phyloP scores from a whole-genome alignment of 1,140 invertebrate species.

The Ostrea denselamellosa region DNA sequence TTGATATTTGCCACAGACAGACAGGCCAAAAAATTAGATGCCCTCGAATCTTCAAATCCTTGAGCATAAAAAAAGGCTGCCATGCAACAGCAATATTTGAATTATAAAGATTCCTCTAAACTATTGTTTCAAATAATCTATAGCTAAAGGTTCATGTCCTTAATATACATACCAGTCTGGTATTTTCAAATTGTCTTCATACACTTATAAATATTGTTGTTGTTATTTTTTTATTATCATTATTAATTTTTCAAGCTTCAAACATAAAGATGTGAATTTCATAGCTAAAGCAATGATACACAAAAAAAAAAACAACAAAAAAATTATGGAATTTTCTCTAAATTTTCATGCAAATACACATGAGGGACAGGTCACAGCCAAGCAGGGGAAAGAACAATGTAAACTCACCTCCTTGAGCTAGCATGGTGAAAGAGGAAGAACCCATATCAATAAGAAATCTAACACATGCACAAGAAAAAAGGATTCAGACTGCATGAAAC shows the following conservation, averaged over 20 bases:
- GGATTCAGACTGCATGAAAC: neutral
- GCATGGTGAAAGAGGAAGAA: neutral
- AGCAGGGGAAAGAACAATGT: neutral
- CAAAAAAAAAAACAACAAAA: too few species aligned
- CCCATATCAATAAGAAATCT: neutral
- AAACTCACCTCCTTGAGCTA: constrained; percentile 1
- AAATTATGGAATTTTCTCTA: neutral
- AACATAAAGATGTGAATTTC: neutral
- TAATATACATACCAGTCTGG: neutral
- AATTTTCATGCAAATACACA: neutral
- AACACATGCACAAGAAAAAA: neutral
- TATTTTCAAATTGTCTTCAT: neutral
- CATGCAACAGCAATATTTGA: neutral
- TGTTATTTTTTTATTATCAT: neutral
- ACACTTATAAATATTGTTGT: neutral
- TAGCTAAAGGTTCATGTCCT: neutral
- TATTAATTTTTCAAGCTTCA: neutral
- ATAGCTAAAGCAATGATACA: neutral
- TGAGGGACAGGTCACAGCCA: neutral
- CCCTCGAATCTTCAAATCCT: too few species aligned
- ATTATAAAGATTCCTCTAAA: neutral
- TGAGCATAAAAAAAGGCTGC: too few species aligned
- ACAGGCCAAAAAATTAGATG: too few species aligned
- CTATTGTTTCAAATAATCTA: neutral
- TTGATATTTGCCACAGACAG: too few species aligned